These are phyloP conservation scores for Nesospiza acunhae DNA, from an alignment of 2,113 vertebrate genomes.

Conservation along the genomic window DNA sequence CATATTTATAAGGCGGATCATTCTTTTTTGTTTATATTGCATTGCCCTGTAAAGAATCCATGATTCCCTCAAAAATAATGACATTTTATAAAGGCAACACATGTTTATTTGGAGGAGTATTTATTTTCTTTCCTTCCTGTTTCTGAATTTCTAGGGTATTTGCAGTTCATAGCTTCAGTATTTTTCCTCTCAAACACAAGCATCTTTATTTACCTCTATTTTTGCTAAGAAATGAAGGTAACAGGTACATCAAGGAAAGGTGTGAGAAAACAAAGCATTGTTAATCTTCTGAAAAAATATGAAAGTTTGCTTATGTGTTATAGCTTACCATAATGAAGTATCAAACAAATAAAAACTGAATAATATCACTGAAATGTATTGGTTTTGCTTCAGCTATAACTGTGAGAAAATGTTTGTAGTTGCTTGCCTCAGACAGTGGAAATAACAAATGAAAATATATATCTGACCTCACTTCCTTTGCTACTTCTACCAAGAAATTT, in stretches of 20 bases:
- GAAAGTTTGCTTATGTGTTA: background rate
- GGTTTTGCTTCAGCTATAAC: background rate
- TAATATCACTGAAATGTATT: background rate
- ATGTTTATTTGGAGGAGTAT: background rate
- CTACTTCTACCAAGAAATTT: background rate
- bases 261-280: background rate
- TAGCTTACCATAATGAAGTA: background rate
- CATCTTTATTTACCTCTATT: background rate
- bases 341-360: background rate
- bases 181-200: background rate
- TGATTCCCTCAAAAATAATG: background rate
- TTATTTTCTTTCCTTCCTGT: background rate
- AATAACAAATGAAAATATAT: background rate
- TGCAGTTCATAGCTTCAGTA: background rate
- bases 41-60: background rate
- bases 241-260: background rate
- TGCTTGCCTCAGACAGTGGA: background rate
- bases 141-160: background rate
- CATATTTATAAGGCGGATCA: background rate
- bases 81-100: background rate
- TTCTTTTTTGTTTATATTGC: background rate
- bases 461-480: background rate
- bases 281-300: background rate
- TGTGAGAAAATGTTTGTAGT: background rate
- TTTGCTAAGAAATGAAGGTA: background rate